Conservation (phyloP, 1,140 invertebrate genomes). For the Helicoverpa zea region DNA sequence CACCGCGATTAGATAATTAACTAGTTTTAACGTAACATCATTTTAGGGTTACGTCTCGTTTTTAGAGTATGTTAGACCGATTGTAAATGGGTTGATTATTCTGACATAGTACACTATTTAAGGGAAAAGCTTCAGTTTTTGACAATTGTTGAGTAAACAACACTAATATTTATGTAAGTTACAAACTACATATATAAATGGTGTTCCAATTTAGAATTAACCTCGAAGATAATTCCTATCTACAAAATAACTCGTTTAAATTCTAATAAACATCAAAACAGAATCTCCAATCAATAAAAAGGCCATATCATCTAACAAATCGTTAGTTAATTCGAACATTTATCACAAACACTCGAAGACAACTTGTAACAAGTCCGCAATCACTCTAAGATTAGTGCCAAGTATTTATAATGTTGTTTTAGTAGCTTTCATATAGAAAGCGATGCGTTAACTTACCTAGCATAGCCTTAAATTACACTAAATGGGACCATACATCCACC, state of each 20-base stretch:
- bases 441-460: constrained; percentile 50
- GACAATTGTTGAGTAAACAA: neutral
- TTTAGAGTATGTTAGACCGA: neutral
- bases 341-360: constrained; percentile 19
- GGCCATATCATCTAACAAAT: constrained; percentile 22
- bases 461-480: constrained; percentile 52
- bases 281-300: constrained; percentile 4
- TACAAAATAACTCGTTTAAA: neutral
- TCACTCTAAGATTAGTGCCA: constrained; percentile 32
- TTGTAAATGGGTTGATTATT: neutral
- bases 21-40: constrained; percentile 50
- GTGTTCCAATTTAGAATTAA: neutral
- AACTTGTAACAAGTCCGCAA: constrained; percentile 25
- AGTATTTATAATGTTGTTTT: constrained; percentile 47
- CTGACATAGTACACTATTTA: too few species aligned
- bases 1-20: constrained; percentile 73
- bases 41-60: constrained; percentile 15
- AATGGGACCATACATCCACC: constrained; percentile 51
- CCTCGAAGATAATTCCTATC: neutral
- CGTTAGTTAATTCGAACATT: constrained; percentile 36
- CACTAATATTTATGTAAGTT: neutral
- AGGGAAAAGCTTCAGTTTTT: too few species aligned
- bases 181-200: too few species aligned
- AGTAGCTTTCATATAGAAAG: constrained; percentile 49
- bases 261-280: constrained; percentile 4